These are phyloP conservation scores for Rotaria macrura DNA, from an alignment of 2,888 invertebrate species.

Conservation along the genomic window DNA sequence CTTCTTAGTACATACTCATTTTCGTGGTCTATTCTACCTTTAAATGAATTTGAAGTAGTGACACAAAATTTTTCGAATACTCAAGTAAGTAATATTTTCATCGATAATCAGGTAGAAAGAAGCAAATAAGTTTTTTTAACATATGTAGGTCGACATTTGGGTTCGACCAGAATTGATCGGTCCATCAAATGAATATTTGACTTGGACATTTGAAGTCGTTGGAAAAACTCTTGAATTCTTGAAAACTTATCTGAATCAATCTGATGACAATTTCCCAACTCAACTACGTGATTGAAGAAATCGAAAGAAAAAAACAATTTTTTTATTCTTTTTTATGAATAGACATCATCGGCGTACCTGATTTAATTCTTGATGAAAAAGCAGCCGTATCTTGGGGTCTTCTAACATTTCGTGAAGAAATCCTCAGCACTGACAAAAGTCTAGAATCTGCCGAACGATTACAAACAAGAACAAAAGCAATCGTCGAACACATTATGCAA, in stretches of 20 bases:
- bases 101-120: no score
- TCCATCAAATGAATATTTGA: neutral
- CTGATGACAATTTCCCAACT: neutral
- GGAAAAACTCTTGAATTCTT: conserved; percentile 16
- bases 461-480: conserved; percentile 21
- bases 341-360: conserved; percentile 24
- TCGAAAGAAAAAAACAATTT: no score
- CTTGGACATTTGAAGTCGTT: conserved; percentile 8
- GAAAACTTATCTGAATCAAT: conserved; percentile 8
- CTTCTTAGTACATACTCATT: conserved; percentile 22
- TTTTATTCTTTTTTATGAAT: neutral
- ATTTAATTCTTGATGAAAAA: conserved; percentile 24
- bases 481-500: conserved; percentile 26
- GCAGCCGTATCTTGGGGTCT: conserved; percentile 28
- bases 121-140: neutral
- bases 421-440: neutral
- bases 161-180: conserved; percentile 18
- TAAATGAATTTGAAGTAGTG: conserved; percentile 12
- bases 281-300: neutral
- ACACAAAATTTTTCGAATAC: neutral
- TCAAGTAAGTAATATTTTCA: neutral
- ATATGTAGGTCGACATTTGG: conserved; percentile 16
- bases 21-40: conserved; percentile 29
- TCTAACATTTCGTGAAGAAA: conserved; percentile 25
- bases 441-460: conserved; percentile 16